Base-by-base conservation (phyloP, 2,113 vertebrate genomes). In the Archocentrus centrarchus region DNA sequence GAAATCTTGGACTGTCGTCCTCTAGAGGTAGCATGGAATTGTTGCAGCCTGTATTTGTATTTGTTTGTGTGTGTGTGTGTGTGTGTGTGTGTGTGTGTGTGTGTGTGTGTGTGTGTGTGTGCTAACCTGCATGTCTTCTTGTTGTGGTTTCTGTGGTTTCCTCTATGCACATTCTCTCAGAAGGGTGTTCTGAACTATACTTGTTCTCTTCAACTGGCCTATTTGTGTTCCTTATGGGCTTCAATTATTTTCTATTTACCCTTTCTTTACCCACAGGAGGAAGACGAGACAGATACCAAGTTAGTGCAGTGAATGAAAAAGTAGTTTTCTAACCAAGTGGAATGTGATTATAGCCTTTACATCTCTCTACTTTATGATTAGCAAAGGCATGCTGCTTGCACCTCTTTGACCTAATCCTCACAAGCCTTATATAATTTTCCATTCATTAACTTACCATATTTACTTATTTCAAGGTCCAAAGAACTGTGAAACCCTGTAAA, bases 251-350 rank as follows among this genome's bases (percentile, higher is more conserved):
- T 78, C 89, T 80, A 32, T 89, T 70, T 83, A 22, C 76, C 20
- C 66, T 77, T 86, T 83, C 77, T 88, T 84, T 88, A 27, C 86
- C 85, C 60, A 76, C 89, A 94, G 94, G 90, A 90, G 77, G 90
- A 92, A 70, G 93, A 84, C 60, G 89, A 93, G 80, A 85, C 91
- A 76, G 83, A 90, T 81, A 89, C 83, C 89, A 96, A 94, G 95
- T 96, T 93, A 96, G 95, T 96, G 86, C 73, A 53, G 17, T 59
- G 81, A 88, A 87, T 88, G 78, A 90, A 89, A 62, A 86, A 85
- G 81, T 84, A 59, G 80, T 86, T 86, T 66, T 77, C 77, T 90
- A 81, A 90, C 82, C 79, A 82, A 22, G 77, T 87, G 79, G 88
- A 86, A 88, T 90, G 84, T 86, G 88, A 90, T 92, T 91, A 80